A percentile compares a stretch with the other conserved stretches of the same genome.
Conservation (phyloP, 2,797 vertebrate species). For the Trachurus trachurus region DNA sequence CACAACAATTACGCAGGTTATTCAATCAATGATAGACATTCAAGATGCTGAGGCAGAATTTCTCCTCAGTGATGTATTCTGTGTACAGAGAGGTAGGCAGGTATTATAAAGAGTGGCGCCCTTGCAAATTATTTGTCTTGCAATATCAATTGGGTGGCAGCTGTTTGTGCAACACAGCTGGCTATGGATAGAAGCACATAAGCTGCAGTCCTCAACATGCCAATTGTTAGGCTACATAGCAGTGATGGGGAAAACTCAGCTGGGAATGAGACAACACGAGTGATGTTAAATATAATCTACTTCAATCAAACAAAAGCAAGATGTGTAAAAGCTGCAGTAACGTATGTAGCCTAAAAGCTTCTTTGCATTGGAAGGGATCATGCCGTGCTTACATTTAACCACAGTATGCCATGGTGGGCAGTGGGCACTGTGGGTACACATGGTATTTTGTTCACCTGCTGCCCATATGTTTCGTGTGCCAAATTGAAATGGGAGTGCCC, state of each 20-base stretch:
- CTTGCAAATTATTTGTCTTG: not conserved
- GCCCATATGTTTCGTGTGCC: not conserved
- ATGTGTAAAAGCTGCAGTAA: not conserved
- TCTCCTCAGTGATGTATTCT: not conserved
- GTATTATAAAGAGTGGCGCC: constrained; percentile 9
- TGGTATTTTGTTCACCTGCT: not conserved
- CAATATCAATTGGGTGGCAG: constrained; percentile 35
- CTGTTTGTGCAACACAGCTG: constrained; percentile 35
- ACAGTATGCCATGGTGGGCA: not conserved
- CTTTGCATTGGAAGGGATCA: not conserved
- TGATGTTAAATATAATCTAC: not conserved
- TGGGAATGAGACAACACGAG: not conserved
- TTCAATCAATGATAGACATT: constrained; percentile 24
- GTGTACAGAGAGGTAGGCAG: not conserved
- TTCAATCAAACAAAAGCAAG: constrained; percentile 3
- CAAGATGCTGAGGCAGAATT: not conserved
- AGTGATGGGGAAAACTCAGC: not conserved
- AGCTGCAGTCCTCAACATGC: constrained; percentile 1
- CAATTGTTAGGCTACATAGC: constrained; percentile 4
- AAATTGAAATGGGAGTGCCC: not conserved
- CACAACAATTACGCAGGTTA: not conserved
- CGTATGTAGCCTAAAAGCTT: not conserved
- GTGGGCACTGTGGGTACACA: not conserved
- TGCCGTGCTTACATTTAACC: not conserved
- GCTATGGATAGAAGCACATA: constrained; percentile 14